These are phyloP conservation scores for Callopanchax toddi DNA, from an alignment of 2,113 vertebrate genomes.

Conservation along the genomic window DNA sequence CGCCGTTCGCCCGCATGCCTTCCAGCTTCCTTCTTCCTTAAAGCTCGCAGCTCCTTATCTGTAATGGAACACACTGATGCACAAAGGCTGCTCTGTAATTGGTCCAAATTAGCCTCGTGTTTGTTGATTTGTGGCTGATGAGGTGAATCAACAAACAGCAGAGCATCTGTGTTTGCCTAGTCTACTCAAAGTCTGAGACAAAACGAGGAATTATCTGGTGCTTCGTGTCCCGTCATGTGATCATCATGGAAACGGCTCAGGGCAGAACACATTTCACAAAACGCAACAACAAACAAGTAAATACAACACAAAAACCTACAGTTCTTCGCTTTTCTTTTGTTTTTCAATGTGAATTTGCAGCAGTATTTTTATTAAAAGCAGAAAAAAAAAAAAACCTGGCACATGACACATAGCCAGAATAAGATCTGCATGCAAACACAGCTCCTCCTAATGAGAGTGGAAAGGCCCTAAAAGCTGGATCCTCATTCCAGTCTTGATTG, in stretches of 20 bases:
- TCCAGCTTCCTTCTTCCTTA: conserved; percentile 40
- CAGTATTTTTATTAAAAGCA: not conserved
- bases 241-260: not conserved
- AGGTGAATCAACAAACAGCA: conserved; percentile 46
- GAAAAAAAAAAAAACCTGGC: not conserved
- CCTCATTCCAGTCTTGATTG: conserved; percentile 16
- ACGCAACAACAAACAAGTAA: conserved; percentile 4
- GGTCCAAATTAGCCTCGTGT: conserved; percentile 50
- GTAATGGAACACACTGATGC: conserved; percentile 50
- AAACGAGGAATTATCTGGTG: not conserved
- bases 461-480: conserved; percentile 15
- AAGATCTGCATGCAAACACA: conserved; percentile 8
- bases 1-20: conserved; percentile 49
- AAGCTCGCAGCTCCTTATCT: conserved; percentile 46
- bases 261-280: not conserved
- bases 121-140: conserved; percentile 57
- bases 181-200: not conserved
- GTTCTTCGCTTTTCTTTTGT: not conserved
- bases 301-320: not conserved
- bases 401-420: not conserved
- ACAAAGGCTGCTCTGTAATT: conserved; percentile 53
- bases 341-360: not conserved
- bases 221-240: not conserved
- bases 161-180: conserved; percentile 28
- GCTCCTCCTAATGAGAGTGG: conserved; percentile 19